A percentile compares a stretch with the other conserved stretches of the same genome.
phyloP scores from a whole-genome alignment of 1,140 invertebrate species.

The Maconellicoccus hirsutus region DNA sequence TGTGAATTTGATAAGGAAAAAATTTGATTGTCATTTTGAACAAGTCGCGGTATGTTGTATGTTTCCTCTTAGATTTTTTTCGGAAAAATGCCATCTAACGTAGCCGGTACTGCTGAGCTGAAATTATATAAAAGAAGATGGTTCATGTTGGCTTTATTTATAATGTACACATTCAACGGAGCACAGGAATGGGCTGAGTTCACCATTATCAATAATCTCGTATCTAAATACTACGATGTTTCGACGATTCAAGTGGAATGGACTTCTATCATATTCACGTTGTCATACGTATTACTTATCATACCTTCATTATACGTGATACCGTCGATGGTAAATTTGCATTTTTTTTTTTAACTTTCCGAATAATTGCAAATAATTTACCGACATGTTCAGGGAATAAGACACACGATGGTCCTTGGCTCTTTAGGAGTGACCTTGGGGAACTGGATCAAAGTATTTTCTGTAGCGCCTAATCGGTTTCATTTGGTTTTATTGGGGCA shows the following conservation, averaged over 20 bases:
- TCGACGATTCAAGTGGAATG: conserved; percentile 67
- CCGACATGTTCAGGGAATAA: neutral
- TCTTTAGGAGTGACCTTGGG: neutral
- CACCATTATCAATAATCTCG: conserved; percentile 70
- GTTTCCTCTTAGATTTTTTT: too few relatives aligned
- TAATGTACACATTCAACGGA: conserved; percentile 79
- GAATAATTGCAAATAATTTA: too few relatives aligned
- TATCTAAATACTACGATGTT: conserved; percentile 63
- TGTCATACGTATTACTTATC: too few relatives aligned
- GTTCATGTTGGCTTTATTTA: conserved; percentile 77
- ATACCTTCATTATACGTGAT: too few relatives aligned
- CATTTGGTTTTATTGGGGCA: neutral
- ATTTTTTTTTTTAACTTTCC: too few relatives aligned
- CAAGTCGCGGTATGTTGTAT: too few relatives aligned
- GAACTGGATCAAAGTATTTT: neutral
- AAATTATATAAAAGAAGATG: conserved; percentile 62
- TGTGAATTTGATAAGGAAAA: too few relatives aligned
- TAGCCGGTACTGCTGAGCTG: neutral
- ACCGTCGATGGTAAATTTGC: too few relatives aligned
- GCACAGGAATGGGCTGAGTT: conserved; percentile 84
- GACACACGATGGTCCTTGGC: neutral
- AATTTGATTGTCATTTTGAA: too few relatives aligned
- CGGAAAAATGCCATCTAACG: too few relatives aligned
- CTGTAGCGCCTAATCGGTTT: neutral
- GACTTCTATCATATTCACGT: conserved; percentile 72